A percentile compares a stretch with the other conserved stretches of the same genome.
These are phyloP conservation scores for Hiodon tergisus DNA, from an alignment of 2,113 vertebrate species.

Conservation along the genomic window DNA sequence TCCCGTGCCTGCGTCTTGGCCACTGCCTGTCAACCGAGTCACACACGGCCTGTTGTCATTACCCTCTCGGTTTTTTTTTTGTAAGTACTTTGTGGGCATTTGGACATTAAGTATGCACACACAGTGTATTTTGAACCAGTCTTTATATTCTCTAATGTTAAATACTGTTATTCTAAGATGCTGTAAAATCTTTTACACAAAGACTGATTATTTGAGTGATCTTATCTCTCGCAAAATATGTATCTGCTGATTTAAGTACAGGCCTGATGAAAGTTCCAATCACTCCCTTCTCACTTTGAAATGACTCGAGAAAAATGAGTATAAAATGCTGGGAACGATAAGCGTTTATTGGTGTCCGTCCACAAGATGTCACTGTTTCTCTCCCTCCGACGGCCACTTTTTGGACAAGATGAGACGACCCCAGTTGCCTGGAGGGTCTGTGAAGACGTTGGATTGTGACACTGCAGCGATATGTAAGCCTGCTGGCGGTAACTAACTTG, in stretches of 20 bases:
- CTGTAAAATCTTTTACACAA: no score
- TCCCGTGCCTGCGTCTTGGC: conserved; percentile 15
- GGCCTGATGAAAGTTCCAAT: no score
- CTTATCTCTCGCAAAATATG: no score
- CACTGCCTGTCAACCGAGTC: background rate
- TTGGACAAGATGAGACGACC: background rate
- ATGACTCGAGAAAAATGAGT: no score
- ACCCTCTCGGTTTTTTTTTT: background rate
- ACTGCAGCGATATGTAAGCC: conserved; percentile 7
- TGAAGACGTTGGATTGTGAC: conserved; percentile 18
- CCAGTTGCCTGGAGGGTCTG: conserved; percentile 8
- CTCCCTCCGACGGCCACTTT: background rate
- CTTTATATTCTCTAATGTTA: no score
- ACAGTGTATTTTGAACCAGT: no score
- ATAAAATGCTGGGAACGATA: no score
- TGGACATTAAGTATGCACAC: no score
- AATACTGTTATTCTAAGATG: no score
- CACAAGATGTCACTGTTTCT: conserved; percentile 10
- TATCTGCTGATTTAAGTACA: no score
- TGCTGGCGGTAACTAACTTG: conserved; percentile 9
- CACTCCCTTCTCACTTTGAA: no score
- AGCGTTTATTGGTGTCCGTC: background rate
- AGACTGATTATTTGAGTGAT: no score
- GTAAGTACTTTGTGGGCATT: background rate
- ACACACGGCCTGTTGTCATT: background rate